These are phyloP conservation scores for Scartelaos histophorus DNA, from an alignment of 2,113 vertebrate species.

Conservation along the genomic window DNA sequence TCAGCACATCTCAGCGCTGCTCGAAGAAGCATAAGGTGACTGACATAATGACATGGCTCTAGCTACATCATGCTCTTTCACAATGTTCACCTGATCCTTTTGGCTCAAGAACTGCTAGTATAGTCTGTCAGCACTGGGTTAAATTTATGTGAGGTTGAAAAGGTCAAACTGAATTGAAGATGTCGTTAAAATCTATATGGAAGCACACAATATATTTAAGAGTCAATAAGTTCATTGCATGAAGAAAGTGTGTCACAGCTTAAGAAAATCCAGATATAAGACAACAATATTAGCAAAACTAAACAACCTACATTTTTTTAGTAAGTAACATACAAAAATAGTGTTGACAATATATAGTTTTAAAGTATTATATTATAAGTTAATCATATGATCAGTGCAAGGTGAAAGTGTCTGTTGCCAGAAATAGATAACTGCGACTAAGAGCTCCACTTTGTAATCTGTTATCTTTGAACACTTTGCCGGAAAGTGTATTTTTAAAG, in stretches of 20 bases:
- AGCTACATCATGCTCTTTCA: constrained; percentile 44
- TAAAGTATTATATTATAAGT: not conserved
- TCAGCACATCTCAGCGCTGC: constrained; percentile 60
- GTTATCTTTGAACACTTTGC: constrained; percentile 89
- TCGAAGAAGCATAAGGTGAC: constrained; percentile 40
- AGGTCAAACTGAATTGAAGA: not conserved
- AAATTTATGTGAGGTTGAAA: constrained; percentile 38
- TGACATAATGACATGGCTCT: constrained; percentile 40
- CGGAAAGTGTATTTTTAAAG: constrained; percentile 84
- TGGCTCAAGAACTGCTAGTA: constrained; percentile 41
- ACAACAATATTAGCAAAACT: too few species aligned
- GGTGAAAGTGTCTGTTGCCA: constrained; percentile 87
- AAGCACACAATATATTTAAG: not conserved
- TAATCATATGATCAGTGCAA: constrained; percentile 80
- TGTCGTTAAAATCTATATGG: not conserved
- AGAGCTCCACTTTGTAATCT: constrained; percentile 89
- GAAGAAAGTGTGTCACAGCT: not conserved
- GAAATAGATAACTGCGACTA: constrained; percentile 87
- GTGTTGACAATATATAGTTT: not conserved
- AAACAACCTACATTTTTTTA: not conserved
- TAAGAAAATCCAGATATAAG: not conserved
- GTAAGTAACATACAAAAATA: not conserved
- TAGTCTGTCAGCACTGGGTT: constrained; percentile 63
- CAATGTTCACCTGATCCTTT: constrained; percentile 58
- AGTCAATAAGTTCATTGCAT: not conserved